Percentiles rank a stretch among this genome's conserved stretches.
Evolutionary conservation across 2,797 vertebrate genomes (phyloP).

Genomic region (Sebastolobus altivelis): DNA sequence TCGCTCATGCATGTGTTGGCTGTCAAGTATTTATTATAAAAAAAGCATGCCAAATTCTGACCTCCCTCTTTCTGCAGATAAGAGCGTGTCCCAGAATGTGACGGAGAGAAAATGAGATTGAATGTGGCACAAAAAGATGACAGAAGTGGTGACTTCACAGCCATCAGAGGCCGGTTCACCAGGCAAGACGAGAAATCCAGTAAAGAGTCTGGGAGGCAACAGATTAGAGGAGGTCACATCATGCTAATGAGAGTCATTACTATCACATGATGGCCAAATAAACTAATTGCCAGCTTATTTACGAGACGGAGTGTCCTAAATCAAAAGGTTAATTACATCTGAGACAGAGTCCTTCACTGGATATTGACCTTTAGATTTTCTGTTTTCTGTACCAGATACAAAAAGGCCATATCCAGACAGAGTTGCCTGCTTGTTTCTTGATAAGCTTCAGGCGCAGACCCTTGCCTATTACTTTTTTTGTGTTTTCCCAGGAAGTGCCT

Average conservation of each 20-base stretch:
- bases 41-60: slow-evolving; percentile 36
- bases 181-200: slow-evolving; percentile 57
- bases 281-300: slow-evolving; percentile 86
- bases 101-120: slow-evolving; percentile 22
- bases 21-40: slow-evolving; percentile 53
- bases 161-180: slow-evolving; percentile 64
- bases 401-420: slow-evolving; percentile 88
- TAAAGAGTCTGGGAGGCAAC: slow-evolving; percentile 71
- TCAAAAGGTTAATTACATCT: slow-evolving; percentile 89
- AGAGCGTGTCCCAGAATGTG: slow-evolving; percentile 41
- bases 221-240: slow-evolving; percentile 84
- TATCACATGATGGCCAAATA: slow-evolving; percentile 84
- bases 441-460: slow-evolving; percentile 96
- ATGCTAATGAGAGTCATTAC: slow-evolving; percentile 86
- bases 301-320: slow-evolving; percentile 77
- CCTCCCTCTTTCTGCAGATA: slow-evolving; percentile 59
- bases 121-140: slow-evolving; percentile 28
- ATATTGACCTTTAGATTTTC: slow-evolving; percentile 83
- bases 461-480: slow-evolving; percentile 89
- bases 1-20: slow-evolving; percentile 38
- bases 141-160: slow-evolving; percentile 61
- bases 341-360: slow-evolving; percentile 85
- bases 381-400: slow-evolving; percentile 66
- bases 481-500: slow-evolving; percentile 89
- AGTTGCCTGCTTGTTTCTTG: slow-evolving; percentile 91